Conservation (phyloP, 1,140 invertebrate species). For the Leptopilina boulardi region DNA sequence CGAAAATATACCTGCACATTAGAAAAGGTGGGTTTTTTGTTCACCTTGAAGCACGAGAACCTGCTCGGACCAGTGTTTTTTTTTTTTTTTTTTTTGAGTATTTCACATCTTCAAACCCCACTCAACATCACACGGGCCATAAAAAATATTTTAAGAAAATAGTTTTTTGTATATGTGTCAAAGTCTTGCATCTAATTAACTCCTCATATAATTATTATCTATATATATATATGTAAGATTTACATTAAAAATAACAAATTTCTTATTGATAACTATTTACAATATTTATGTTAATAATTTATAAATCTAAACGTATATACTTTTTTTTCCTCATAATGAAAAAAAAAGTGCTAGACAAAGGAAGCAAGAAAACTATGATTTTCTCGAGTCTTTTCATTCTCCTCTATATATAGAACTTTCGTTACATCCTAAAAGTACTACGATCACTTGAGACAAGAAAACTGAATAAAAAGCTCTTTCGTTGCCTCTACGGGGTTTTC, state of each 20-base stretch:
- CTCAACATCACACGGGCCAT: not conserved
- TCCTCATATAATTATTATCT: no score
- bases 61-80: not conserved
- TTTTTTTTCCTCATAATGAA: not conserved
- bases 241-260: not conserved
- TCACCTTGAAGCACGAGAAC: constrained; percentile 15
- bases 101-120: not conserved
- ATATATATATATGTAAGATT: not conserved
- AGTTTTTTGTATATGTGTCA: not conserved
- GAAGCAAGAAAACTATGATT: not conserved
- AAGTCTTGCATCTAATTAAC: no score
- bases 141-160: not conserved
- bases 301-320: no score
- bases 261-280: not conserved
- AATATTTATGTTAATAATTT: not conserved
- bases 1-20: constrained; percentile 49
- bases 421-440: not conserved
- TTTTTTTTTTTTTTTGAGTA: not conserved
- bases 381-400: constrained; percentile 3
- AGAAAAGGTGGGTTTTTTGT: not conserved
- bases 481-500: constrained; percentile 11
- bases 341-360: not conserved
- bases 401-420: not conserved
- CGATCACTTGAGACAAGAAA: constrained; percentile 14
- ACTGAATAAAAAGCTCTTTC: constrained; percentile 1